phyloP scores from a whole-genome alignment of 2,113 vertebrate species.

The Poeciliopsis turrubarensis region DNA sequence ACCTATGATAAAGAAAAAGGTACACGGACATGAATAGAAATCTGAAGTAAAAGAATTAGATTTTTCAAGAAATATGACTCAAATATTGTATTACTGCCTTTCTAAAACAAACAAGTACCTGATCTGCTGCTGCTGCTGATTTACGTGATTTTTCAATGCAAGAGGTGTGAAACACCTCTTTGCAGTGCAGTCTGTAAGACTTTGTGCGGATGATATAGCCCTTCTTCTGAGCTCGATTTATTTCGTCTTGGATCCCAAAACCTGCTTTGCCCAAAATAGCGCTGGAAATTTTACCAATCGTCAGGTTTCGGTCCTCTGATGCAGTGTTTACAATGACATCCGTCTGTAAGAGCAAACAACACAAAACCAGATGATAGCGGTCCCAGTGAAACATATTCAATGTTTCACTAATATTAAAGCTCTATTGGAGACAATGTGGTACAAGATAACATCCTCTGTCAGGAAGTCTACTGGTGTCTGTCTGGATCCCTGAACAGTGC shows the following conservation, averaged over 20 bases:
- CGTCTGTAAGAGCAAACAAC: constrained; percentile 69
- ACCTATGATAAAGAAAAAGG: constrained; percentile 58
- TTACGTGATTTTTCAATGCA: rapidly evolving
- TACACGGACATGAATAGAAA: not conserved
- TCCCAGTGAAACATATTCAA: no score
- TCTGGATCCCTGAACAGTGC: no score
- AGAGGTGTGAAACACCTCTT: constrained; percentile 71
- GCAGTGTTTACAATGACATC: constrained; percentile 81
- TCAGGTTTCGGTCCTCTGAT: rapidly evolving
- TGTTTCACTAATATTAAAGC: no score
- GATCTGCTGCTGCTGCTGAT: rapidly evolving
- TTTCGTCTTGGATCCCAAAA: constrained; percentile 24
- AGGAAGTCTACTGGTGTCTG: no score
- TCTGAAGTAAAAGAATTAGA: not conserved
- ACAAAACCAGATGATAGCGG: not conserved
- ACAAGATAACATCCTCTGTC: no score
- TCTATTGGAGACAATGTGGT: no score
- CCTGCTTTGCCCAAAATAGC: constrained; percentile 74
- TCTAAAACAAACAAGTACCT: not conserved
- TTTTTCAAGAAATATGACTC: not conserved
- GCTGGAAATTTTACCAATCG: rapidly evolving
- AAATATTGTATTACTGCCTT: not conserved
- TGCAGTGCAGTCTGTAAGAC: constrained; percentile 42
- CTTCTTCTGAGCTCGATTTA: rapidly evolving
- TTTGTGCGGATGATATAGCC: constrained; percentile 37